These are phyloP conservation scores for Pachypanchax playfairii DNA, from an alignment of 2,113 vertebrate species.

Conservation along the genomic window DNA sequence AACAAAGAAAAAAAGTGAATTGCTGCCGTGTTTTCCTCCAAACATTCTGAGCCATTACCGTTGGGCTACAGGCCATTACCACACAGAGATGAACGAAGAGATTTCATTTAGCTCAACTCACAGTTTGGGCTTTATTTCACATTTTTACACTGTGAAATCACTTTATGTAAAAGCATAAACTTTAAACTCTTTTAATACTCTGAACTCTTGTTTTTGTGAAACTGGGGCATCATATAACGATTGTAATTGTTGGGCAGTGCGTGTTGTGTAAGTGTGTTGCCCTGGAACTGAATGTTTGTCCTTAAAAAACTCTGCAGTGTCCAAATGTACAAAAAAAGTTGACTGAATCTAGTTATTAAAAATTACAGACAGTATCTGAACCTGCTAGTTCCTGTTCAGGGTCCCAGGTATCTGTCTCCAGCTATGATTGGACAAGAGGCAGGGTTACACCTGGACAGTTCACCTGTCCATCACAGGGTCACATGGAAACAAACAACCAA, in stretches of 20 bases:
- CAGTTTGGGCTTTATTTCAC: neutral
- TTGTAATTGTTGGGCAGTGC: constrained; percentile 67
- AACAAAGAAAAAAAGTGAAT: constrained; percentile 25
- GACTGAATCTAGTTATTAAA: too few relatives aligned
- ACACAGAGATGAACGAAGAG: constrained; percentile 33
- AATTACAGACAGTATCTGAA: too few relatives aligned
- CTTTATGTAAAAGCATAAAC: constrained; percentile 8
- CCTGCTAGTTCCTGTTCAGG: too few relatives aligned
- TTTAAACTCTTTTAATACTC: neutral
- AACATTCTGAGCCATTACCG: constrained; percentile 63
- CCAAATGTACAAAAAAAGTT: too few relatives aligned
- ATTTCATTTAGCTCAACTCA: constrained; percentile 9
- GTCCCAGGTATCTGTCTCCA: too few relatives aligned
- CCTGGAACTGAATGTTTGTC: constrained; percentile 69
- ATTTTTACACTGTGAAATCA: neutral
- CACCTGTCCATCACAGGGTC: too few relatives aligned
- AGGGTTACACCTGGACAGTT: too few relatives aligned
- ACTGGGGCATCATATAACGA: constrained; percentile 64
- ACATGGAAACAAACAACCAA: too few relatives aligned
- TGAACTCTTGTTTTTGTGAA: neutral
- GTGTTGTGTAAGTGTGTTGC: constrained; percentile 63
- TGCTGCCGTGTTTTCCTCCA: constrained; percentile 51
- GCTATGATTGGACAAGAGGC: too few relatives aligned
- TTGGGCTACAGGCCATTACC: constrained; percentile 55
- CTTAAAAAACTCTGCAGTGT: constrained; percentile 20